phyloP scores from a whole-genome alignment of 2,797 vertebrate genomes.

The Amblyraja radiata region DNA sequence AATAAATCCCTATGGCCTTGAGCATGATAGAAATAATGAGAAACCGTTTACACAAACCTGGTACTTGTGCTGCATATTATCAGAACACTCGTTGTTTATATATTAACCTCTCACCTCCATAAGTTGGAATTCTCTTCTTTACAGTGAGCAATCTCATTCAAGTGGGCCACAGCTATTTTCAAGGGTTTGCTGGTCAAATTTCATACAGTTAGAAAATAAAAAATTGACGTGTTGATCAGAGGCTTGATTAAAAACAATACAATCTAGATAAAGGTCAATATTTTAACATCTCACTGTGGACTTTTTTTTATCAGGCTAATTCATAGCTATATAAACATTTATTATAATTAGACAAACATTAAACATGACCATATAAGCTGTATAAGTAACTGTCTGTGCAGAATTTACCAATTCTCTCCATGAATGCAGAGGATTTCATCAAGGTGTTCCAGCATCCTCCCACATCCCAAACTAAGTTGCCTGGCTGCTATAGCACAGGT shows the following conservation, averaged over 20 bases:
- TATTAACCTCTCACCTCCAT: background rate
- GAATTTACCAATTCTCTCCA: too few relatives aligned
- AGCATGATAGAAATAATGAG: background rate
- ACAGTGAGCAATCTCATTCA: background rate
- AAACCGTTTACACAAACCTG: background rate
- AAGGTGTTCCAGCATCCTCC: too few relatives aligned
- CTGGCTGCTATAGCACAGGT: too few relatives aligned
- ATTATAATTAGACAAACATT: background rate
- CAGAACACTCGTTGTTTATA: background rate
- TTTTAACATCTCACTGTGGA: background rate
- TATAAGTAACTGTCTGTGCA: background rate
- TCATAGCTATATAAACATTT: background rate
- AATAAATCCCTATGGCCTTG: background rate
- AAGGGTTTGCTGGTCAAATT: background rate
- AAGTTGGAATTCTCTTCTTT: slow-evolving; percentile 6
- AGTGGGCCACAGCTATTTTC: background rate
- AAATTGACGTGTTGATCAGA: background rate
- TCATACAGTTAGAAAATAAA: background rate
- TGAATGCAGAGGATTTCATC: too few relatives aligned
- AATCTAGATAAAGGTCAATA: background rate
- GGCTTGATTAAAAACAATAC: background rate
- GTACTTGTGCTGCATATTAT: background rate
- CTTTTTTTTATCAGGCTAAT: background rate
- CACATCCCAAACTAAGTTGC: too few relatives aligned
- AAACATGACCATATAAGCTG: background rate